These are phyloP conservation scores for Malurus splendens DNA, from an alignment of 2,797 vertebrate species.

Conservation along the genomic window DNA sequence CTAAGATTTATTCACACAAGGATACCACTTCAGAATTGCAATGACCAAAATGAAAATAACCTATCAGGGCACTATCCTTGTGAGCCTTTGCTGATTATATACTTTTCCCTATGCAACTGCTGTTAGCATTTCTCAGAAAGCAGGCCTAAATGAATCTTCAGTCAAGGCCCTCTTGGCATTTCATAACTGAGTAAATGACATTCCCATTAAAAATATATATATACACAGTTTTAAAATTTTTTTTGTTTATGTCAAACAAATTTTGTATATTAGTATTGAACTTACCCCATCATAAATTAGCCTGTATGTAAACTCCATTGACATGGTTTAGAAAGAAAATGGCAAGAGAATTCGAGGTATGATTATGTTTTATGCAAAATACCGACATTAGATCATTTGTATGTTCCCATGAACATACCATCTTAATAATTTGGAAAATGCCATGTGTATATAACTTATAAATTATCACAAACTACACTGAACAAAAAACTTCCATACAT, in stretches of 20 bases:
- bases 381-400: background rate
- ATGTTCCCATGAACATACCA: background rate
- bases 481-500: background rate
- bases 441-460: background rate
- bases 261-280: background rate
- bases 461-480: background rate
- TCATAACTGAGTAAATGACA: background rate
- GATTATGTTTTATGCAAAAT: background rate
- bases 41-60: background rate
- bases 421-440: background rate
- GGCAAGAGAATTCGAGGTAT: background rate
- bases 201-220: background rate
- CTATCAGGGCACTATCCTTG: background rate
- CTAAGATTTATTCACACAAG: background rate
- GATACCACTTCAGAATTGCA: background rate
- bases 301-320: background rate
- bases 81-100: background rate
- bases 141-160: background rate
- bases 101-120: background rate
- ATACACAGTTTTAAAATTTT: background rate
- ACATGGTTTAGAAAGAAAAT: background rate
- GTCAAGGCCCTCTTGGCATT: background rate
- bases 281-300: fast-evolving
- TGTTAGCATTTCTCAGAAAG: background rate
- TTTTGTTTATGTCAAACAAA: background rate